Evolutionary conservation across 1,140 invertebrate genomes (phyloP), one percentile per base, ranked within the genome.

Genomic region (Eriosoma lanigerum): DNA sequence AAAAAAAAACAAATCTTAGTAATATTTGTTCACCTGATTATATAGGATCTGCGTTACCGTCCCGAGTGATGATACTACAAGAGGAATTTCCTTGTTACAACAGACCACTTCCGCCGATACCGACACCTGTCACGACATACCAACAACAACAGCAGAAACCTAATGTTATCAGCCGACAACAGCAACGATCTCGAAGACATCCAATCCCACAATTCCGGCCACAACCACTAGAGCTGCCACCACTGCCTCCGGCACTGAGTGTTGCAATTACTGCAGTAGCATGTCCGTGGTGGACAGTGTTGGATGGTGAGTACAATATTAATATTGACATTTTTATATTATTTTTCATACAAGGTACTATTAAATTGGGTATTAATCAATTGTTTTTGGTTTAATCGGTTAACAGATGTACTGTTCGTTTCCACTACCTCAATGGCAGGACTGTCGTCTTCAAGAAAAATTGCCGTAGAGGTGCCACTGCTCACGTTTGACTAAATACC

Each of bases 241-340:
- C 68, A 8, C 64, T 38, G 9, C 68, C 68, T 15, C 68, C 68
- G 1, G 46, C 68, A 0, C 10, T 72, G 0, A 72, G 68, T 19
- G 68, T 72, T 0, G 46, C 68, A 15, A 50, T 72, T 19, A 72
- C 68, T 12, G 68, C 68, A 1, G 68, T 72, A 0, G 68, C 68
- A 1, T 72, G 68, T 32, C 68, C 68, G 3, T 72, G 68, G 68
- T 72, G 68, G 68, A 72, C 68, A 3, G 48, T 72, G 8, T 1
- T 72, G 19, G 46, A 52, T 29, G 68, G 68, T 72, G 0, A 68
- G 21, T 8, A 8, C 32, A 38, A 38, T 38, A 38, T 38, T 38
- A 38, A 4, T 4, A 38, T 38, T 38, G 3, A 38, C 8, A 38
- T 4, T 38, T 38, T n/a, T n/a, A n/a, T 4, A 38, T 38, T 38